Percentiles rank a stretch among this genome's conserved stretches.
Evolutionary conservation across 2,888 invertebrate species (phyloP).

Genomic region (Epinotia bilunana): DNA sequence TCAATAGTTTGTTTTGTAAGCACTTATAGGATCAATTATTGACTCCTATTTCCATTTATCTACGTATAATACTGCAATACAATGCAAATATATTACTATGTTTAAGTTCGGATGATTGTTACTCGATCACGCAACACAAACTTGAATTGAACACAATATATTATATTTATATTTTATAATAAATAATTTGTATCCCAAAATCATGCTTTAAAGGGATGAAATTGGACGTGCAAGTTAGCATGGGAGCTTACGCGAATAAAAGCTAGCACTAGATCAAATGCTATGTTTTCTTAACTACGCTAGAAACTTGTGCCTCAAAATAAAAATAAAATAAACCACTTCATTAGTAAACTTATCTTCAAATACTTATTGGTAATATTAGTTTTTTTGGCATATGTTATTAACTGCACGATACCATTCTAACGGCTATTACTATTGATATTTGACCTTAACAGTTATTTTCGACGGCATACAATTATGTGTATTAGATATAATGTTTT

Average conservation of each 20-base stretch:
- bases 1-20: neutral
- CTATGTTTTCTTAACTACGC: neutral
- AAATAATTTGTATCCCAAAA: no score
- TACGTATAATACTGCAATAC: no score
- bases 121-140: no score
- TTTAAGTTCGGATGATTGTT: no score
- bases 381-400: neutral
- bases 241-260: no score
- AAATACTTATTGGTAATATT: neutral
- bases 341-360: slow-evolving; percentile 5
- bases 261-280: no score
- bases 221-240: no score
- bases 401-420: slow-evolving; percentile 18
- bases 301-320: slow-evolving; percentile 4
- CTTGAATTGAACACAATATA: no score
- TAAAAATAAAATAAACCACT: slow-evolving; percentile 8
- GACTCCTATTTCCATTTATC: neutral
- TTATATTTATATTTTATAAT: no score
- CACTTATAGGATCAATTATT: neutral
- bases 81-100: no score
- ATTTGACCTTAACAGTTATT: slow-evolving; percentile 44
- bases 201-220: no score
- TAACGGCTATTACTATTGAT: slow-evolving; percentile 37
- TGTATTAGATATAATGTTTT: slow-evolving; percentile 40
- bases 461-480: slow-evolving; percentile 41